These are phyloP conservation scores for Malurus alboscapulatus DNA, from an alignment of 2,113 vertebrate species.

Conservation along the genomic window DNA sequence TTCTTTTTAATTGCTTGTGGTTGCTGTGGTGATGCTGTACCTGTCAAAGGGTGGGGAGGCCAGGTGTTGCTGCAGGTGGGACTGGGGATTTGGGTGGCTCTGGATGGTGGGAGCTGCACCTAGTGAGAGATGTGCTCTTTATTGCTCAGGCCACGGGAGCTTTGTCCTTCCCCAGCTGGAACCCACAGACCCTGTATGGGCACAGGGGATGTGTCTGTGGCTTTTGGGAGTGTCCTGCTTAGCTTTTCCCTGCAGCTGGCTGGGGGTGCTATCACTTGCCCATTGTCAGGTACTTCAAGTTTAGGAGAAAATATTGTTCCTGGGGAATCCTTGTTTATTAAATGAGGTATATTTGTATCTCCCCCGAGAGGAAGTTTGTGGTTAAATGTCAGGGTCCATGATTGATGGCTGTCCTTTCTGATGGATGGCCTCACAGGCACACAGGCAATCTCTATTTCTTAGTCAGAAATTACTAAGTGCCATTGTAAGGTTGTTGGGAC, in stretches of 20 bases:
- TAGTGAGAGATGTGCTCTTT: accelerated
- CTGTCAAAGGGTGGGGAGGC: not conserved
- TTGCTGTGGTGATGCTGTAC: not conserved
- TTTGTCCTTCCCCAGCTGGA: not conserved
- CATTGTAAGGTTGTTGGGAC: not conserved
- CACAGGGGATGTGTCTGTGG: accelerated
- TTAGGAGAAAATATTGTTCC: slow-evolving; percentile 13
- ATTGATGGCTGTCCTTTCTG: not conserved
- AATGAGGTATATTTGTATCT: not conserved
- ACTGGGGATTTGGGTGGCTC: not conserved
- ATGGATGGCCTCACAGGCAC: not conserved
- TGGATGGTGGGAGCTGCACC: not conserved
- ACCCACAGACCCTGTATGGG: accelerated
- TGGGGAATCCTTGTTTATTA: not conserved
- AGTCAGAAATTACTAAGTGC: not conserved
- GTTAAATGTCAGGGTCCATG: not conserved
- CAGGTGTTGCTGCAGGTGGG: not conserved
- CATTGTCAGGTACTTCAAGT: not conserved
- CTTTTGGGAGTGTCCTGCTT: not conserved
- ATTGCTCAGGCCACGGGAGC: accelerated
- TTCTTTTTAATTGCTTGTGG: not conserved
- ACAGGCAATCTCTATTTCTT: not conserved
- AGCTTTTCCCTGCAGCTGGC: not conserved
- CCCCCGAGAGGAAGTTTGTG: not conserved
- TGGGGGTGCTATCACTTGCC: not conserved